Evolutionary conservation across 30 jellyfish, hydroid and myxozoan species (phyloP).

Genomic region (Cassiopea xamachana): DNA sequence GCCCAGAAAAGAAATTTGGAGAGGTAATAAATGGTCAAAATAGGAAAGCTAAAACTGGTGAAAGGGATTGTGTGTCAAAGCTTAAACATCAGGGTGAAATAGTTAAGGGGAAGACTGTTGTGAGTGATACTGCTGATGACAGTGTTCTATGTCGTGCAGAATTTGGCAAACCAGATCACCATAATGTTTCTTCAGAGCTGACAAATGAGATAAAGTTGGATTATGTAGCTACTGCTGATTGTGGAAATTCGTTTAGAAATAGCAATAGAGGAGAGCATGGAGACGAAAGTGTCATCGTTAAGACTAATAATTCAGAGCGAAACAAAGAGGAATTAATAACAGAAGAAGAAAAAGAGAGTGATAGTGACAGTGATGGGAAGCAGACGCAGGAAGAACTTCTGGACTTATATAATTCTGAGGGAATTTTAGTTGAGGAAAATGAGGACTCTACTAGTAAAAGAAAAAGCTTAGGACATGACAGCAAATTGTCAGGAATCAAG

Average conservation of each 20-base stretch:
- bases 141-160: too few species aligned
- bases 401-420: slow-evolving; percentile 52
- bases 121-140: too few species aligned
- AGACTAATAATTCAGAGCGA: not conserved
- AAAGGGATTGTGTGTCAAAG: too few species aligned
- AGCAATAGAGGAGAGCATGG: not conserved
- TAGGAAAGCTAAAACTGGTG: too few species aligned
- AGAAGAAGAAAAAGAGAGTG: not conserved
- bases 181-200: too few species aligned
- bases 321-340: not conserved
- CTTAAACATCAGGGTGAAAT: too few species aligned
- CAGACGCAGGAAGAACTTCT: slow-evolving; percentile 40
- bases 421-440: slow-evolving; percentile 31
- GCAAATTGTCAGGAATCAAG: slow-evolving; percentile 27
- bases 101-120: too few species aligned
- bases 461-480: slow-evolving; percentile 1
- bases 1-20: too few species aligned
- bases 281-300: not conserved
- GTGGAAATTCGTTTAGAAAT: not conserved
- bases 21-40: too few species aligned
- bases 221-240: not conserved
- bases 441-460: slow-evolving; percentile 15
- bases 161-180: too few species aligned
- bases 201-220: not conserved
- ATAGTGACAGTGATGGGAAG: not conserved